Evolutionary conservation across 1,140 invertebrate genomes (phyloP), one percentile per base, ranked within the genome.

Genomic region (Psilanteris sp.): DNA sequence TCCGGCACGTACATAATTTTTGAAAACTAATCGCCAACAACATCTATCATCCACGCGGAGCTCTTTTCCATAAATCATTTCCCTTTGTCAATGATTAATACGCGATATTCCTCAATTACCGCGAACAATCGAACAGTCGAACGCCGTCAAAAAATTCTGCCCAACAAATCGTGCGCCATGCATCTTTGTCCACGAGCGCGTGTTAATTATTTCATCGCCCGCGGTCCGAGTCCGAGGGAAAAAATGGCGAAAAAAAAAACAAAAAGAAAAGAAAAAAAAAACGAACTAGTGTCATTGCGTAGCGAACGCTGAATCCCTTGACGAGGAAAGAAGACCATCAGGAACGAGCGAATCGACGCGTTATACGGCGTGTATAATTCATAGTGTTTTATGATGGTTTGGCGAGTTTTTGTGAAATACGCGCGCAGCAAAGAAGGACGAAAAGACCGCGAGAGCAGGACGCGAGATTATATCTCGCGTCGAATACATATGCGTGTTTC

Each of bases 381-480:
- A 67, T 36, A 67, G 48, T 67, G 39, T 67, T 67, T 67, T 67
- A 67, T 67, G 48, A 55, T 15, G 27, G 46, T 66, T 52, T 18
- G 34, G 32, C 46, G 11, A 3, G 22, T 64, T 66, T 64, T 66
- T 44, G 26, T 15, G 36, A 52, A 66, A 54, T 55, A 41, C 26
- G 46, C 29, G 4, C 20, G 13, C 24, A 3, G 37, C 8, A 16
- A 6, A 44, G 5, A 27, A 37, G 20, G 31, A 57, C 11, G 18
- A 18, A 13, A 7, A 18, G 13, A 20, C 24, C 20, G 20, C 1
- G n/a, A 5, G 7, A 36, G n/a, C 36, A 26, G 22, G 46, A 52
- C 22, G 20, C 11, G 18, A 54, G n/a, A 31, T 52, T 52, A 37
- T 48, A 4, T 34, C 24, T 26, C 22, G 37, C 6, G 9, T 3